Conservation (phyloP, 2,888 invertebrate species). For the Hymenopus coronatus region DNA sequence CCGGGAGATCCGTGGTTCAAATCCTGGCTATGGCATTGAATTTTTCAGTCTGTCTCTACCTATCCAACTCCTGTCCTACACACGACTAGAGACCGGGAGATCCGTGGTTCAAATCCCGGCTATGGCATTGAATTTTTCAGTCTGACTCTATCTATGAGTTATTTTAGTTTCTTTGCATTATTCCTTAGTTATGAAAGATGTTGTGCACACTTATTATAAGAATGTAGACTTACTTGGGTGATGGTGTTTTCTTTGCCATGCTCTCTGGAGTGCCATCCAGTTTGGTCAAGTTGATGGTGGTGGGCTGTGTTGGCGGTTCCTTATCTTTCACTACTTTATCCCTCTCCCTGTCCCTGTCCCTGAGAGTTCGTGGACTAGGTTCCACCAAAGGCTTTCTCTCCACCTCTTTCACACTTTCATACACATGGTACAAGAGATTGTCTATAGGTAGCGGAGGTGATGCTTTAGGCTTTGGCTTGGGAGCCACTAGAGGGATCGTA, state of each 20-base stretch:
- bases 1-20: too few relatives aligned
- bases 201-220: background rate
- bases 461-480: slow-evolving; percentile 18
- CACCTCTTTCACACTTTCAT: slow-evolving; percentile 59
- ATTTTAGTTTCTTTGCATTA: background rate
- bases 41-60: too few relatives aligned
- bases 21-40: too few relatives aligned
- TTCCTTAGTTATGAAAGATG: too few relatives aligned
- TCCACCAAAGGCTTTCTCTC: slow-evolving; percentile 20
- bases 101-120: too few relatives aligned
- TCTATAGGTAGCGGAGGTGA: slow-evolving; percentile 52
- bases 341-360: slow-evolving; percentile 9
- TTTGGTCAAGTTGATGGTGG: background rate
- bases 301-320: background rate
- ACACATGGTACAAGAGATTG: slow-evolving; percentile 77
- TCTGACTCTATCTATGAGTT: background rate
- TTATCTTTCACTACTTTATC: slow-evolving; percentile 14
- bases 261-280: background rate
- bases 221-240: slow-evolving; percentile 30
- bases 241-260: slow-evolving; percentile 26
- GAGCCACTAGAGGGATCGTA: slow-evolving; percentile 6
- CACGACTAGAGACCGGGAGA: too few relatives aligned
- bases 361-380: background rate
- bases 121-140: too few relatives aligned
- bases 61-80: too few relatives aligned